Base-by-base conservation (phyloP, 2,888 invertebrate genomes). In the Lasioglossum figueresi region DNA sequence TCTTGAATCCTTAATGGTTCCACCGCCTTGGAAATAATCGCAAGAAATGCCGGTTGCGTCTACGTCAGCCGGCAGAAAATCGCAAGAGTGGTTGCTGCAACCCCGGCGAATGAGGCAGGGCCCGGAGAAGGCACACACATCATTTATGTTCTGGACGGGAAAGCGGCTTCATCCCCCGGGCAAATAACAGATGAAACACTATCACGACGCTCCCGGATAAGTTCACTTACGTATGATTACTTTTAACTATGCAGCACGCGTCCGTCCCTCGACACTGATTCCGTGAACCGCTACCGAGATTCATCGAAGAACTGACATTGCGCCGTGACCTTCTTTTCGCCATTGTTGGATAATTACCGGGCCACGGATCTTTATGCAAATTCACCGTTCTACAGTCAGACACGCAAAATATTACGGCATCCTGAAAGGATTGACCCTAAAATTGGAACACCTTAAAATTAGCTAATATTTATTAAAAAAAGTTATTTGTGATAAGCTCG, bases 161-260 rank as follows among this genome's bases (percentile, higher is more conserved):
- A 40, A 76, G 34, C 71, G 43, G 48, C 77, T 63, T 45, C 27
- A 16, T 27, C 70, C 37, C 16, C 8, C 37, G 52, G 52, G 31
- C 78, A 76, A 82, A 77, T 75, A 81, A 83, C 70, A 75, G 74
- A 83, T 75, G 81, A 80, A 80, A 63, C 40, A 79, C 27, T 73
- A 78, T 80, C 77, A n/a, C 40, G 52, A 27, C 14, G 59, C 40
- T 63, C 59, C 52, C 27, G 27, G 43, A 80, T 70, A 19, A 66
- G 40, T 71, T 76, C 79, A 48, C 80, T 83, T 79, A 71, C 74
- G 73, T 27, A 73, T 70, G 84, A 88, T 86, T 86, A 86, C 74
- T 84, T 86, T 80, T 84, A 88, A 88, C 71, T 82, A 84, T 80
- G 79, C 80, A 79, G 19, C 63, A 70, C 52, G 45, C 73, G 74